These are phyloP conservation scores for Odontamblyopus lacepedii DNA, from an alignment of 2,797 vertebrate genomes.

Conservation along the genomic window DNA sequence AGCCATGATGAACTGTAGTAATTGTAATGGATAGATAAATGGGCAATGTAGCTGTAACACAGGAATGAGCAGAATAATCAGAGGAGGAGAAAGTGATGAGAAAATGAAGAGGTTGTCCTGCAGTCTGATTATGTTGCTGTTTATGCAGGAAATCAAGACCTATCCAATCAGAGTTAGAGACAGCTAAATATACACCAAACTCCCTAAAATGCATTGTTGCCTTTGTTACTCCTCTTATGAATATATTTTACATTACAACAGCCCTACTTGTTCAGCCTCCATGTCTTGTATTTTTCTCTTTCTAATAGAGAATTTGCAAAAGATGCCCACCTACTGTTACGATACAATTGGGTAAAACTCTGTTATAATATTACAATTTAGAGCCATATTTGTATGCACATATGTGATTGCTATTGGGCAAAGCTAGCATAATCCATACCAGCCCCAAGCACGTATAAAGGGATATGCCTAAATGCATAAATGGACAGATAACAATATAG, in stretches of 20 bases:
- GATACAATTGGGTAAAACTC: neutral
- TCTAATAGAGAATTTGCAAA: neutral
- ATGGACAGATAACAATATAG: neutral
- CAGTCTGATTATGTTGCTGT: conserved; percentile 73
- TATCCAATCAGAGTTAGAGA: conserved; percentile 74
- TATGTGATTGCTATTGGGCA: neutral
- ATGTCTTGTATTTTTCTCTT: neutral
- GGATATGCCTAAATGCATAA: neutral
- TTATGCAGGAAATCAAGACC: conserved; percentile 69
- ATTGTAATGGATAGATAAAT: conserved; percentile 44
- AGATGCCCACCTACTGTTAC: neutral
- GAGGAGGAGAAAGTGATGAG: conserved; percentile 33
- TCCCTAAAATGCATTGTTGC: conserved; percentile 56
- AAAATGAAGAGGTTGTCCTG: conserved; percentile 48
- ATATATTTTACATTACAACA: neutral
- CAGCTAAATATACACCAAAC: conserved; percentile 61
- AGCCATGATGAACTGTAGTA: conserved; percentile 42
- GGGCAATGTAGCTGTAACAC: conserved; percentile 13
- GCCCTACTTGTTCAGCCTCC: neutral
- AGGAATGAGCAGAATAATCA: conserved; percentile 44
- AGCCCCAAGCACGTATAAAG: neutral
- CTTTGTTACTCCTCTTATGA: conserved; percentile 43
- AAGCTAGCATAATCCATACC: neutral
- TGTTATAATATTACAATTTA: neutral
- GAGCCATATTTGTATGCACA: neutral